Evolutionary conservation across 1,140 invertebrate species (phyloP).

Genomic region (Philotrypesis tridentata): DNA sequence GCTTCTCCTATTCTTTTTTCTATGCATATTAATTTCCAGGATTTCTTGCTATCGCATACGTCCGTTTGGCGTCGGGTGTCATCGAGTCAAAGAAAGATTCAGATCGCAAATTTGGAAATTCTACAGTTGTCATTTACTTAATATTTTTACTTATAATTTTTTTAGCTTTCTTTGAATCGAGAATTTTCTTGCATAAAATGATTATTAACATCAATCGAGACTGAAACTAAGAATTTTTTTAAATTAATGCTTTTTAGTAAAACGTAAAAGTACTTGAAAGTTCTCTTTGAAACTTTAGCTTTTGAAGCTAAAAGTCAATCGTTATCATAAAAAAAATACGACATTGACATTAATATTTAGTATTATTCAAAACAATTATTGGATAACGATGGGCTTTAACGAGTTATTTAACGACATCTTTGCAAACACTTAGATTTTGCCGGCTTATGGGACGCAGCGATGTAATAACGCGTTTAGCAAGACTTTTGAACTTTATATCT

Average conservation of each 20-base stretch:
- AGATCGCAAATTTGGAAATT: not conserved
- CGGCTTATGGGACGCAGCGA: constrained; percentile 34
- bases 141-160: not conserved
- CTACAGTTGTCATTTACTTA: not conserved
- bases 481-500: constrained; percentile 26
- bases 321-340: constrained; percentile 2
- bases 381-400: constrained; percentile 31
- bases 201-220: not conserved
- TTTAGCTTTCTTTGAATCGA: constrained; percentile 26
- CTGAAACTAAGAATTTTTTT: not conserved
- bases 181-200: not conserved
- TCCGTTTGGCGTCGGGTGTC: not conserved
- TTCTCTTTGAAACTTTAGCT: not conserved
- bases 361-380: not conserved
- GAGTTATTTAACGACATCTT: constrained; percentile 2
- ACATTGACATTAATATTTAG: not conserved
- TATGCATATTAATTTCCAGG: constrained; percentile 16
- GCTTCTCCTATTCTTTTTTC: constrained; percentile 15
- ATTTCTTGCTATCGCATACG: constrained; percentile 20
- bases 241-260: not conserved
- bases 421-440: constrained; percentile 22
- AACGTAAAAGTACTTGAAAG: not conserved
- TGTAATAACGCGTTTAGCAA: constrained; percentile 24
- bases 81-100: constrained; percentile 29
- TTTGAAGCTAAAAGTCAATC: not conserved